Evolutionary conservation across 2,797 vertebrate genomes (phyloP).

Genomic region (Eulemur rubriventer): DNA sequence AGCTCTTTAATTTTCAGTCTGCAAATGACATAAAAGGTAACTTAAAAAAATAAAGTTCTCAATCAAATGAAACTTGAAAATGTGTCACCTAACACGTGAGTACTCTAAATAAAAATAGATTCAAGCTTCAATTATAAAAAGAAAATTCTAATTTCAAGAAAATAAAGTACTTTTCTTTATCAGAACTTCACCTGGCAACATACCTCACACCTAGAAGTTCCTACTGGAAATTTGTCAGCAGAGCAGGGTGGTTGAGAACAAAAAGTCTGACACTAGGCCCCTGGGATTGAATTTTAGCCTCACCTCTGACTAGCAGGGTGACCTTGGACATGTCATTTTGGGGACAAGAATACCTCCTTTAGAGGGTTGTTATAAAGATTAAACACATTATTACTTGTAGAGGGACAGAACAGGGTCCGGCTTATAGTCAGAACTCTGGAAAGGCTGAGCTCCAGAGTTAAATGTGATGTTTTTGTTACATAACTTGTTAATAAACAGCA

Average conservation of each 20-base stretch:
- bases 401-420: neutral
- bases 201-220: neutral
- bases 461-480: neutral
- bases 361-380: neutral
- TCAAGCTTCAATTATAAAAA: slow-evolving; percentile 24
- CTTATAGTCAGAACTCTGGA: neutral
- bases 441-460: neutral
- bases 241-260: neutral
- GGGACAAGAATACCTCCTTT: neutral
- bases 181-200: neutral
- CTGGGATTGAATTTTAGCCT: neutral
- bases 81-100: neutral
- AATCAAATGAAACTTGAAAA: slow-evolving; percentile 5
- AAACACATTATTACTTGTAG: slow-evolving; percentile 5
- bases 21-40: neutral
- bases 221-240: neutral
- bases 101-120: slow-evolving; percentile 5
- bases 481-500: neutral
- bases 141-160: slow-evolving; percentile 16
- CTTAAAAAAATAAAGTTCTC: slow-evolving; percentile 25
- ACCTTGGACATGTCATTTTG: neutral
- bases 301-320: neutral
- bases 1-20: neutral
- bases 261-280: neutral
- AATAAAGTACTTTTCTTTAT: neutral